A percentile compares a stretch with the other conserved stretches of the same genome.
These are phyloP conservation scores for Hoplodrina ambigua DNA, from an alignment of 2,888 invertebrate genomes.

Conservation along the genomic window DNA sequence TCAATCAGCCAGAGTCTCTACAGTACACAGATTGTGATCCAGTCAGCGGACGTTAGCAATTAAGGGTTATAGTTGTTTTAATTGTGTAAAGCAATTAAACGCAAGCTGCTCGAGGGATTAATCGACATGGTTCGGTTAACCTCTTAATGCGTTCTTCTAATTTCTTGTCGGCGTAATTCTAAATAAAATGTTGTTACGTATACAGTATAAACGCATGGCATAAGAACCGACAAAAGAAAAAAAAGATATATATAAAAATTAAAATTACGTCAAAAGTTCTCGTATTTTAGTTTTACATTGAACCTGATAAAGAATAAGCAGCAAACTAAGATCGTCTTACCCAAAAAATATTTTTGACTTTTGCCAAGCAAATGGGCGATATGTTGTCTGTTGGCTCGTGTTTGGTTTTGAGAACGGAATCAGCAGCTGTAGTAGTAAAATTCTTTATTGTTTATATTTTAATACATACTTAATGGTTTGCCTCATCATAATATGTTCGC, in stretches of 20 bases:
- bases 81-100: conserved; percentile 51
- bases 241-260: too few species aligned
- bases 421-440: conserved; percentile 9
- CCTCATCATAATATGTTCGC: neutral
- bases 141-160: conserved; percentile 28
- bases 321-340: too few species aligned
- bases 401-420: neutral
- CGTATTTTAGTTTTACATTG: too few species aligned
- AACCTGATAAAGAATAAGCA: too few species aligned
- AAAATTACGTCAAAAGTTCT: too few species aligned
- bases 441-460: conserved; percentile 28
- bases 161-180: conserved; percentile 30
- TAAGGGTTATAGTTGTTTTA: conserved; percentile 52
- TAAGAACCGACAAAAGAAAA: too few species aligned
- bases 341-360: too few species aligned
- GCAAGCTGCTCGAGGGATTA: conserved; percentile 37
- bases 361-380: neutral
- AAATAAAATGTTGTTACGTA: neutral
- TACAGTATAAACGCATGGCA: too few species aligned
- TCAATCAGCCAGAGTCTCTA: too few species aligned
- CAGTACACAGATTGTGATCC: conserved; percentile 31
- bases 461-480: conserved; percentile 4
- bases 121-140: conserved; percentile 22
- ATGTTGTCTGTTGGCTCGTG: conserved; percentile 7
- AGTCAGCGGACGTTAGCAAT: conserved; percentile 35